These are phyloP conservation scores for Leptopilina drosophilae DNA, from an alignment of 2,888 invertebrate species.

Conservation along the genomic window DNA sequence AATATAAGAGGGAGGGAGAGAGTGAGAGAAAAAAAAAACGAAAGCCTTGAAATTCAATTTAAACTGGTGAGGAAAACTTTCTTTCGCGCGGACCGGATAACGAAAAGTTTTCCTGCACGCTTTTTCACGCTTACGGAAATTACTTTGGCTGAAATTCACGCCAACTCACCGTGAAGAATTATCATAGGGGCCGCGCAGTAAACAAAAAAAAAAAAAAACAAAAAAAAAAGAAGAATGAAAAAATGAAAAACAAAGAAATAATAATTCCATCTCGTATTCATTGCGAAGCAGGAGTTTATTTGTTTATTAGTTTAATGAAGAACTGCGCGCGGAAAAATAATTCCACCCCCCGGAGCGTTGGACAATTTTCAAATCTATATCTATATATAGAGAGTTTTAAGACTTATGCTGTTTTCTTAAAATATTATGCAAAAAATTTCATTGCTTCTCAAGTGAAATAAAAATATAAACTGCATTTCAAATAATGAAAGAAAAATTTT, in stretches of 20 bases:
- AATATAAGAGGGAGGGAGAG: too few species aligned
- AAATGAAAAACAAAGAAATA: not conserved
- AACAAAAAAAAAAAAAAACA: not conserved
- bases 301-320: conserved; percentile 18
- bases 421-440: not conserved
- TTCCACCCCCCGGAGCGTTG: not conserved
- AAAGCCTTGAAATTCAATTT: conserved; percentile 38
- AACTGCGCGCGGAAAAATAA: not conserved
- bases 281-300: not conserved
- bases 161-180: conserved; percentile 13
- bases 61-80: conserved; percentile 20
- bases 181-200: conserved; percentile 13
- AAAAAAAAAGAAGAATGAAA: not conserved
- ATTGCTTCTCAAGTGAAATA: too few species aligned
- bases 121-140: conserved; percentile 39
- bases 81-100: conserved; percentile 28
- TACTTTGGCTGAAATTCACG: conserved; percentile 30
- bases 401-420: not conserved
- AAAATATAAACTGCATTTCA: too few species aligned
- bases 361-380: not conserved
- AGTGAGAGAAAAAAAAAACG: conserved; percentile 5
- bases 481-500: too few species aligned
- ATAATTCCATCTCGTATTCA: conserved; percentile 25
- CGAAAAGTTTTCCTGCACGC: conserved; percentile 35
- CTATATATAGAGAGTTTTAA: not conserved